Evolutionary conservation across 2,113 vertebrate genomes (phyloP).

Genomic region (Porphyrio hochstetteri): DNA sequence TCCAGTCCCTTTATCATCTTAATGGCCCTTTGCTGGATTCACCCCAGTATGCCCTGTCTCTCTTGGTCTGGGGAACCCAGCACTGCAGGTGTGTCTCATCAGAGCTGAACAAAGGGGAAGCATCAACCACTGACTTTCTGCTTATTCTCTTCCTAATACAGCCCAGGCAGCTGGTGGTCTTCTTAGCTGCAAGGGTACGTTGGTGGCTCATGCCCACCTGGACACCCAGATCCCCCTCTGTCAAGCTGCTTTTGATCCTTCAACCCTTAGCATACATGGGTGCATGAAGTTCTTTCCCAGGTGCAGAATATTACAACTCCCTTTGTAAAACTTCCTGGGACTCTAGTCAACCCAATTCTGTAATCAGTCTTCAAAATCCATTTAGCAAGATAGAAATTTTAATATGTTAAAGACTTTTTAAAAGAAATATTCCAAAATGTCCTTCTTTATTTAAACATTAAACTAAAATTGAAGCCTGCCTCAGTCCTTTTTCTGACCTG

Average conservation of each 20-base stretch:
- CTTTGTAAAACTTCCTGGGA: neutral
- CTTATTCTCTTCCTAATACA: neutral
- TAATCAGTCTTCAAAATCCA: neutral
- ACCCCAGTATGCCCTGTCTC: neutral
- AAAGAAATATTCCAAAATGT: neutral
- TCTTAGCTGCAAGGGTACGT: neutral
- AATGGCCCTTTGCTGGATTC: neutral
- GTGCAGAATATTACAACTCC: neutral
- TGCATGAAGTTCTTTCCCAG: neutral
- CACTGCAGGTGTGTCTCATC: neutral
- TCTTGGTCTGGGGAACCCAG: neutral
- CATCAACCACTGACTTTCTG: neutral
- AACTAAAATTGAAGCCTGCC: neutral
- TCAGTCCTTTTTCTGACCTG: neutral
- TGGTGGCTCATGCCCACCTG: neutral
- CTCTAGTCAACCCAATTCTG: neutral
- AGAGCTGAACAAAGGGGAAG: neutral
- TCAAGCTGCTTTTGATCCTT: neutral
- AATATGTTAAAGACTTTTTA: neutral
- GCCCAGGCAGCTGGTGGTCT: neutral
- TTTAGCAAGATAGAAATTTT: neutral
- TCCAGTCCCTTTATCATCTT: neutral
- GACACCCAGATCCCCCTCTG: neutral
- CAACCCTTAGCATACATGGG: rapidly evolving
- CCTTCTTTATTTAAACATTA: neutral